These are phyloP conservation scores for Scaptodrosophila latifasciaeformis DNA, from an alignment of 2,888 invertebrate genomes.

Conservation along the genomic window DNA sequence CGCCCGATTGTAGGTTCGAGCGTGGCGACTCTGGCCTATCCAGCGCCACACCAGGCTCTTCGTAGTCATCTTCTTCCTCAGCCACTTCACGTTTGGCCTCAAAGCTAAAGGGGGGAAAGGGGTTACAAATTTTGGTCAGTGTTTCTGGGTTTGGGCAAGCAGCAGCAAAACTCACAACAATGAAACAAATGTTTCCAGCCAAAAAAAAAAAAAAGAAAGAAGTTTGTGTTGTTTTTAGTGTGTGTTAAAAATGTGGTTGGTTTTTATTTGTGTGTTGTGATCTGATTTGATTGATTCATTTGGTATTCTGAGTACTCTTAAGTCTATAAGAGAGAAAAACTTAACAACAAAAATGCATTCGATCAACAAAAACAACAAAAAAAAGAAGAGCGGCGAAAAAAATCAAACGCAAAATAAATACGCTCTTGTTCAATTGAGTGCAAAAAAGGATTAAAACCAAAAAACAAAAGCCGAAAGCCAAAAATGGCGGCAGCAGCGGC, in stretches of 20 bases:
- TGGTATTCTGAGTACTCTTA: too few relatives aligned
- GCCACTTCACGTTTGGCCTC: conserved; percentile 7
- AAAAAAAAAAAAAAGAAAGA: conserved; percentile 13
- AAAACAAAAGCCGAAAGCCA: conserved; percentile 17
- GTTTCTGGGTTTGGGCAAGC: conserved; percentile 28
- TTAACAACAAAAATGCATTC: conserved; percentile 55
- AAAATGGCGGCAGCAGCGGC: conserved; percentile 74
- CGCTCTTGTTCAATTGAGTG: too few relatives aligned
- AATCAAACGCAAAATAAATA: conserved; percentile 34
- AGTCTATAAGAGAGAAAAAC: conserved; percentile 25
- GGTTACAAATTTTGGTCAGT: conserved; percentile 40
- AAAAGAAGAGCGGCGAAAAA: conserved; percentile 18
- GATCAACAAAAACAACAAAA: too few relatives aligned
- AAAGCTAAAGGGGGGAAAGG: conserved; percentile 42
- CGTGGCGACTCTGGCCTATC: conserved; percentile 75
- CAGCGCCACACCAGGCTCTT: conserved; percentile 74
- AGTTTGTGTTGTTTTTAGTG: too few relatives aligned
- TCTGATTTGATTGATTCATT: conserved; percentile 24
- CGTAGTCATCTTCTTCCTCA: conserved; percentile 75
- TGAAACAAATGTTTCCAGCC: too few relatives aligned
- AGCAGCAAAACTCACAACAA: too few relatives aligned
- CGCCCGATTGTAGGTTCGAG: conserved; percentile 83
- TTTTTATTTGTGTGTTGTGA: conserved; percentile 17
- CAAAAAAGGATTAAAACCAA: conserved; percentile 18
- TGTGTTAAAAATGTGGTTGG: background rate